phyloP scores from a whole-genome alignment of 2,888 invertebrate genomes.

The Colletes collaris region DNA sequence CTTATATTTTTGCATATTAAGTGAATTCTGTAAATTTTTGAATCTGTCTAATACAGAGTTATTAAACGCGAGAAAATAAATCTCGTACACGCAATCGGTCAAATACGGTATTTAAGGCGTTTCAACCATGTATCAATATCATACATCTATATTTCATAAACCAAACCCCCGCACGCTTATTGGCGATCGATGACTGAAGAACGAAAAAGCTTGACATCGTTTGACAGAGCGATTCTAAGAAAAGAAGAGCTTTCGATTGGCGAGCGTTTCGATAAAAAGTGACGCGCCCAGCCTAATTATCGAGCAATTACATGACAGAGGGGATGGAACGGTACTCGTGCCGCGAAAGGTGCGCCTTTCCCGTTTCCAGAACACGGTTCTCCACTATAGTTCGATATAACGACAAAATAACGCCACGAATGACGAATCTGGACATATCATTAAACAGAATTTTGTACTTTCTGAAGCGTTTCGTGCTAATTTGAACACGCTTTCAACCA shows the following conservation, averaged over 20 bases:
- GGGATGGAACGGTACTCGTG: slow-evolving; percentile 29
- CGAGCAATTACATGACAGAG: slow-evolving; percentile 63
- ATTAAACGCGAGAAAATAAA: too few relatives aligned
- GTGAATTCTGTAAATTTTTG: too few relatives aligned
- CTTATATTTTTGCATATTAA: too few relatives aligned
- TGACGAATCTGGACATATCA: too few relatives aligned
- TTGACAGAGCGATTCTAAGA: slow-evolving; percentile 25
- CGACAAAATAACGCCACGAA: neutral
- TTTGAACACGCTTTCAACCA: too few relatives aligned
- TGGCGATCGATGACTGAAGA: slow-evolving; percentile 4
- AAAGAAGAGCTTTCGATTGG: slow-evolving; percentile 5
- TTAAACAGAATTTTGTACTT: too few relatives aligned
- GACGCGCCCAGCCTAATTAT: slow-evolving; percentile 73
- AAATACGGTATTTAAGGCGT: neutral
- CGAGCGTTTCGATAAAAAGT: slow-evolving; percentile 53
- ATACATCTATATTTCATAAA: neutral
- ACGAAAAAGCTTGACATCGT: slow-evolving; percentile 1
- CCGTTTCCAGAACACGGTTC: slow-evolving; percentile 39
- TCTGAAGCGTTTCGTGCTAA: too few relatives aligned
- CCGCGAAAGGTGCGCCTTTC: slow-evolving; percentile 57
- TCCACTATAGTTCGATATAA: slow-evolving; percentile 25
- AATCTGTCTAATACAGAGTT: too few relatives aligned
- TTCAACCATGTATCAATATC: neutral
- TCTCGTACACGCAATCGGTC: too few relatives aligned
- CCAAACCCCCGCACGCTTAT: neutral